phyloP scores from a whole-genome alignment of 1,140 invertebrate genomes.

The Leptinotarsa undecemlineata region DNA sequence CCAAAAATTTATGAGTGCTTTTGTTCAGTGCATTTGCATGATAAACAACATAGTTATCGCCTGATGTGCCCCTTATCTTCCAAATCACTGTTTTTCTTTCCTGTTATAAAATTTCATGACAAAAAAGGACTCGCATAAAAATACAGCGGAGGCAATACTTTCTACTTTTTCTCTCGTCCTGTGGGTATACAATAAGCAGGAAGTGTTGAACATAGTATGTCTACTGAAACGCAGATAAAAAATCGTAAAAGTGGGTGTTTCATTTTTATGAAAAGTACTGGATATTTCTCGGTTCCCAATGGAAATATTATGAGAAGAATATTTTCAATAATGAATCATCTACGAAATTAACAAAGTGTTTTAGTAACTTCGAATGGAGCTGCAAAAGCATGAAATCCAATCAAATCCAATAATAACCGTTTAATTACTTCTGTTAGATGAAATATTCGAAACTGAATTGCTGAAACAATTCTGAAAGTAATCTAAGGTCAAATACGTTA shows the following conservation, averaged over 20 bases:
- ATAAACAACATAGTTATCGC: neutral
- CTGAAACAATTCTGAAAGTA: neutral
- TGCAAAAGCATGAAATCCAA: neutral
- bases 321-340: neutral
- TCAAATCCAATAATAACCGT: neutral
- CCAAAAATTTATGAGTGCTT: too few relatives aligned
- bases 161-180: neutral
- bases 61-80: neutral
- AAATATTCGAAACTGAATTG: neutral
- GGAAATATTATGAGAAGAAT: neutral
- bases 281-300: neutral
- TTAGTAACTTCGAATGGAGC: neutral
- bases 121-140: neutral
- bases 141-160: neutral
- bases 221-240: neutral
- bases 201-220: neutral
- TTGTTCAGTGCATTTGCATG: too few relatives aligned
- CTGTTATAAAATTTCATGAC: neutral
- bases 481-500: too few relatives aligned
- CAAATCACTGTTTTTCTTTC: neutral
- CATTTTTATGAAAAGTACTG: neutral
- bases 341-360: neutral
- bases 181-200: constrained; percentile 1
- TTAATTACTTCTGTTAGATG: neutral
- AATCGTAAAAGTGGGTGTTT: neutral